Evolutionary conservation across 2,797 vertebrate genomes (phyloP).

Genomic region (Lacerta viridis): DNA sequence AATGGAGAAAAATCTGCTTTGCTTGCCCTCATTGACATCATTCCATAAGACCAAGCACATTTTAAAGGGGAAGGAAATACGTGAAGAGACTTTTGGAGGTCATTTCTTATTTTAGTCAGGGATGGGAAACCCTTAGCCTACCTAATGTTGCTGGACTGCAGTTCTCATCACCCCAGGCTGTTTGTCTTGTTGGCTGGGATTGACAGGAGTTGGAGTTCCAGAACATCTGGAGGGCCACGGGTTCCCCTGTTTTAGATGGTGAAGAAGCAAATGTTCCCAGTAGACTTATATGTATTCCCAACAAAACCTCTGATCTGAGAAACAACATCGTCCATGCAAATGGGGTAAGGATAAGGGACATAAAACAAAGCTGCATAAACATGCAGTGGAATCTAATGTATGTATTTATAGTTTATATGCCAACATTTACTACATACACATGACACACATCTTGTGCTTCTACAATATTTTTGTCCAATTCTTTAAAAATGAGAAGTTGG

Average conservation of each 20-base stretch:
- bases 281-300: not conserved
- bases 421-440: not conserved
- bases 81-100: not conserved
- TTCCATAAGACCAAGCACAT: not conserved
- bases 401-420: too few relatives aligned
- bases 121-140: not conserved
- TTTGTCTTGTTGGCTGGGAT: not conserved
- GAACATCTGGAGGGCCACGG: not conserved
- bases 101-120: not conserved
- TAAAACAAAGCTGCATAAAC: not conserved
- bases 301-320: not conserved
- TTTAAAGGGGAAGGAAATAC: not conserved
- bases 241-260: not conserved
- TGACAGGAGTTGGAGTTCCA: too few relatives aligned
- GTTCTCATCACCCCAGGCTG: not conserved
- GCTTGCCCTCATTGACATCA: not conserved
- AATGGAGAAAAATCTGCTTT: not conserved
- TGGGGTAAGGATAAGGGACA: not conserved
- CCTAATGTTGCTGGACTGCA: not conserved
- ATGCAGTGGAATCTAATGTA: not conserved
- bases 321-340: not conserved
- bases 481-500: slow-evolving; percentile 32
- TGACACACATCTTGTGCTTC: not conserved
- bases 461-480: slow-evolving; percentile 25
- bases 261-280: not conserved